Evolutionary conservation across 2,113 vertebrate species (phyloP).

Genomic region (Cynopterus brachyotis): DNA sequence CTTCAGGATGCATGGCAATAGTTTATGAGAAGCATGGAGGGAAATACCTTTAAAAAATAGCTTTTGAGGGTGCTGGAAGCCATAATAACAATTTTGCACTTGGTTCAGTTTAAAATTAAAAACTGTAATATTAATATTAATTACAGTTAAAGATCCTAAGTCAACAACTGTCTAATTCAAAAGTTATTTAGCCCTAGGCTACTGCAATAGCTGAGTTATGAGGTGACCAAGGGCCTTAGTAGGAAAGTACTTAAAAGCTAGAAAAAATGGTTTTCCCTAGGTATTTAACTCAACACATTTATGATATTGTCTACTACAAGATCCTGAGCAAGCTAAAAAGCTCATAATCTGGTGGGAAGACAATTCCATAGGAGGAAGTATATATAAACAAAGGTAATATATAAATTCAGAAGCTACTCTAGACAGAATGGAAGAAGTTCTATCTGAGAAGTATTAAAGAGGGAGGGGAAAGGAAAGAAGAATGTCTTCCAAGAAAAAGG

Average conservation of each 20-base stretch:
- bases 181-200: constrained; percentile 20
- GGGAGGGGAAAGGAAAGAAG: neutral
- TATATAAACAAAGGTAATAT: constrained; percentile 16
- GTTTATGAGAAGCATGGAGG: neutral
- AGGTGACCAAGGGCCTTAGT: neutral
- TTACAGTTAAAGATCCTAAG: constrained; percentile 19
- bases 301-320: constrained; percentile 51
- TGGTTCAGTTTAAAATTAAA: constrained; percentile 36
- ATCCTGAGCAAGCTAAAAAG: constrained; percentile 37
- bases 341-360: constrained; percentile 7
- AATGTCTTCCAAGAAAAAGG: neutral
- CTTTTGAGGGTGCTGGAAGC: neutral
- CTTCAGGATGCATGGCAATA: neutral
- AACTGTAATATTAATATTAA: neutral
- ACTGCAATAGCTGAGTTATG: constrained; percentile 23
- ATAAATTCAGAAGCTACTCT: neutral
- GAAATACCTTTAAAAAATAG: constrained; percentile 10
- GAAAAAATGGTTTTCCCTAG: constrained; percentile 12
- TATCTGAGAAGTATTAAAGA: constrained; percentile 36
- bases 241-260: constrained; percentile 21
- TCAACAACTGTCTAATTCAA: constrained; percentile 33
- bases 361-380: neutral
- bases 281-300: constrained; percentile 38
- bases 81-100: constrained; percentile 18
- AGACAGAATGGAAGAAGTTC: constrained; percentile 8